phyloP scores from a whole-genome alignment of 2,797 vertebrate genomes.

The Coluber constrictor region DNA sequence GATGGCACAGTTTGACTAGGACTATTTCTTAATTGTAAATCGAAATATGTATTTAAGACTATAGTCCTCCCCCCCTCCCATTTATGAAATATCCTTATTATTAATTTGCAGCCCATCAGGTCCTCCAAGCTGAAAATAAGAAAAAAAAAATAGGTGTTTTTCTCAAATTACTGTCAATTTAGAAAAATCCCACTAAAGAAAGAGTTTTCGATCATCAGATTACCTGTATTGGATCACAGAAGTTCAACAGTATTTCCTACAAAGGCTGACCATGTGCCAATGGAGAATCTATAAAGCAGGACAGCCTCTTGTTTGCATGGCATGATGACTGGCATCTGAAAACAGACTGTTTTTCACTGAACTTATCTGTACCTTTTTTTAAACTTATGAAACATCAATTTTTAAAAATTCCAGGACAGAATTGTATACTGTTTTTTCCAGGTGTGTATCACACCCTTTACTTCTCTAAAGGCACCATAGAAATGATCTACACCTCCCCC shows the following conservation, averaged over 20 bases:
- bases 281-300: neutral
- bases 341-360: neutral
- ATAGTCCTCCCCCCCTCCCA: rapidly evolving
- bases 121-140: neutral
- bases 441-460: neutral
- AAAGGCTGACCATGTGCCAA: neutral
- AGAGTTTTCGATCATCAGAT: neutral
- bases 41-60: neutral
- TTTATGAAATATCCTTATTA: neutral
- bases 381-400: neutral
- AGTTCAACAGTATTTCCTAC: neutral
- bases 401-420: neutral
- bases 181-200: neutral
- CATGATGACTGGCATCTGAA: neutral
- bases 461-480: neutral
- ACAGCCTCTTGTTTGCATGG: neutral
- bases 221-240: neutral
- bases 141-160: neutral
- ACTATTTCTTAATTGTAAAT: neutral
- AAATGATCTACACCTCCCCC: neutral
- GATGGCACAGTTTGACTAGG: neutral
- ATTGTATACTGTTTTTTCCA: neutral
- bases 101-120: neutral
- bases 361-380: neutral
- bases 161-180: neutral